Evolutionary conservation across 2,888 invertebrate genomes (phyloP), one percentile per base, ranked within the genome.

Genomic region (Ferdinandea cuprea): DNA sequence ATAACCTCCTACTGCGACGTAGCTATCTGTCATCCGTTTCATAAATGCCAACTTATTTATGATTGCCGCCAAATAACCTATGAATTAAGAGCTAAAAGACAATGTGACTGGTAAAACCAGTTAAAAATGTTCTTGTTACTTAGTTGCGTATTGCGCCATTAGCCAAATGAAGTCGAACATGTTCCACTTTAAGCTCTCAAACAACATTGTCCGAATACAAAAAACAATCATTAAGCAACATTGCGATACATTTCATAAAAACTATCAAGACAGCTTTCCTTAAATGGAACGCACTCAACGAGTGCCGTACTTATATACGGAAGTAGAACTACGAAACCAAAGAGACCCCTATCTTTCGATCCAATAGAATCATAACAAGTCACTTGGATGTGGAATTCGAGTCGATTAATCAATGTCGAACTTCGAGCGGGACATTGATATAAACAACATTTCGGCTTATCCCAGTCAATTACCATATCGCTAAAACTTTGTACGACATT

Each of bases 371-470:
- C 71, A 59, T 50, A 40, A 46, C n/a, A 69, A 37, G 1, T 37
- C 58, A 50, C 40, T 59, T 69, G n/a, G 6, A 9, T 7, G 8
- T 21, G 59, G 25, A 52, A 30, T 59, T 37, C n/a, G 21, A 52
- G 35, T 63, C 72, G 61, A 72, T 72, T 72, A 72, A 72, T 72
- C 72, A 72, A 52, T 28, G 72, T 37, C 54, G 52, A n/a, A 63
- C 42, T 28, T 71, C n/a, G 28, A 48, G 58, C 48, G 48, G 35
- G 7, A 21, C 17, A 58, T 15, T n/a, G 15, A 25, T 25, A 5
- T 25, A 25, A n/a, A n/a, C n/a, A n/a, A n/a, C n/a, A n/a, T 63
- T 48, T 40, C 35, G 30, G 52, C 63, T 65, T 65, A 50, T 50
- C 46, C 46, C 35, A 7, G 44, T 61, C 61, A 46, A 61, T 61